phyloP scores from a whole-genome alignment of 2,113 vertebrate species.

The Eptatretus burgeri region DNA sequence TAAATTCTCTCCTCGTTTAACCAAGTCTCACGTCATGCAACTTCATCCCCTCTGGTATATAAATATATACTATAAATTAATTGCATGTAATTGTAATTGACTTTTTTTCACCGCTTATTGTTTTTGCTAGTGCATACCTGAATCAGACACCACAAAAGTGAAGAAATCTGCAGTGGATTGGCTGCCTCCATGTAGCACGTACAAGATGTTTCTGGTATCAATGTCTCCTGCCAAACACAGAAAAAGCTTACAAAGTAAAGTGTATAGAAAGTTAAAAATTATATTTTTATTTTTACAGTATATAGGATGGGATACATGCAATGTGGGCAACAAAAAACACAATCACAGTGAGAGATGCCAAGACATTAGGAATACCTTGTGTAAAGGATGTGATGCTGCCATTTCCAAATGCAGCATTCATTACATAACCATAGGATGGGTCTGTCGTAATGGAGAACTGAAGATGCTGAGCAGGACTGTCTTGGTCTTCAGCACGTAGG shows the following conservation, averaged over 20 bases:
- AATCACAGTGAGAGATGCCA: neutral
- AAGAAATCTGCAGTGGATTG: constrained; percentile 38
- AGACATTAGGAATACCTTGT: constrained; percentile 22
- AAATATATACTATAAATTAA: no score
- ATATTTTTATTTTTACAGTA: neutral
- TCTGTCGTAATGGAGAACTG: constrained; percentile 25
- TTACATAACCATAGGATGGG: constrained; percentile 25
- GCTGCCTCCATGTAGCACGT: constrained; percentile 26
- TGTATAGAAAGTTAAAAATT: constrained; percentile 4
- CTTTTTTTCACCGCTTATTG: no score
- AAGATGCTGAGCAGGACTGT: constrained; percentile 17
- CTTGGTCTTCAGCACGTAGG: constrained; percentile 16
- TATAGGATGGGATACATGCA: no score
- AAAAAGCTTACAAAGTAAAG: neutral
- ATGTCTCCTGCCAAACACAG: constrained; percentile 23
- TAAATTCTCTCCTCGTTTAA: no score
- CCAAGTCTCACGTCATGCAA: no score
- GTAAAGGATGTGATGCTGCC: constrained; percentile 22
- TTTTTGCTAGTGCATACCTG: no score
- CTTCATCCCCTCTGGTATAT: no score
- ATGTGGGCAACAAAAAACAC: neutral
- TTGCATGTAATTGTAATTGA: no score
- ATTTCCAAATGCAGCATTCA: constrained; percentile 22
- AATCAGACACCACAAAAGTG: constrained; percentile 10
- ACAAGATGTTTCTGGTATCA: constrained; percentile 39